Conservation (phyloP, 2,797 vertebrate species). For the Synanceia verrucosa region DNA sequence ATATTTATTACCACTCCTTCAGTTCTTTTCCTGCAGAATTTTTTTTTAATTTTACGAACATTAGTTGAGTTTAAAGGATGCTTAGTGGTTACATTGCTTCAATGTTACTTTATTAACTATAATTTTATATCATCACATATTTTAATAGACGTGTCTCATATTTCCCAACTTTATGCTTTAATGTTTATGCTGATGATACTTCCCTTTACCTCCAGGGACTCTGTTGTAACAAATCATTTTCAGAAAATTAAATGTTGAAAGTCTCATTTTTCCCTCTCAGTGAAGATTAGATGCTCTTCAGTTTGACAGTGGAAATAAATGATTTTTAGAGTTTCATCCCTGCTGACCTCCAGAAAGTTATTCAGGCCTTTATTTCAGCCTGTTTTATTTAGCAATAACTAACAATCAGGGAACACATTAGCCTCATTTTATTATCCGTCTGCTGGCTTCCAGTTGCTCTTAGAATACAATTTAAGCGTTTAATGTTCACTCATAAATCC, state of each 20-base stretch:
- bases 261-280: neutral
- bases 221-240: neutral
- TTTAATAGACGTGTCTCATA: neutral
- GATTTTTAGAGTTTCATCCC: neutral
- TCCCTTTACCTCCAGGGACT: neutral
- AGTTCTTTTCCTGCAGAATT: no score
- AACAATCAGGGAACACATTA: neutral
- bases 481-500: neutral
- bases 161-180: neutral
- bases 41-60: no score
- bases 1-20: no score
- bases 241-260: neutral
- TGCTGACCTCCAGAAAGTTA: neutral
- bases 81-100: neutral
- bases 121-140: neutral
- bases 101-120: no score
- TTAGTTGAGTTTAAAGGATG: neutral
- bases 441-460: neutral
- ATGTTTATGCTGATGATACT: neutral
- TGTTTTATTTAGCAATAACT: neutral
- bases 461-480: neutral
- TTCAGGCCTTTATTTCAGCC: neutral
- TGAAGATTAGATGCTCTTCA: neutral
- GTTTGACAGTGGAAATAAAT: neutral
- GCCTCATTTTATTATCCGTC: conserved; percentile 3